Percentiles rank a stretch among this genome's conserved stretches.
phyloP scores from a whole-genome alignment of 64 coral and sea anemone species.

The Stichodactyla helianthus region DNA sequence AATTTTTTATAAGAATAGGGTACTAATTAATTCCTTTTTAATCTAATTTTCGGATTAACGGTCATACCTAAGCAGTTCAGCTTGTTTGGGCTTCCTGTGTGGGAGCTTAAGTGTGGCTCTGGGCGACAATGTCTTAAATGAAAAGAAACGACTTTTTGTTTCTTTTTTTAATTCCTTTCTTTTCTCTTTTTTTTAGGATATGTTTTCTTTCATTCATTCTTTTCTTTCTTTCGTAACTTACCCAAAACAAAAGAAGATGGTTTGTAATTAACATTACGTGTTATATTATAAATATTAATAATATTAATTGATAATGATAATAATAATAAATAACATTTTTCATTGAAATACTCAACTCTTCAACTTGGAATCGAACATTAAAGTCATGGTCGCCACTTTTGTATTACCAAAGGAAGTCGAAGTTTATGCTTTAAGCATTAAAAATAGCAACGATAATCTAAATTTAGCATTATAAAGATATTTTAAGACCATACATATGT shows the following conservation, averaged over 20 bases:
- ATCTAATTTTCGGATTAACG: no score
- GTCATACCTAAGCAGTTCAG: no score
- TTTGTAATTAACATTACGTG: no score
- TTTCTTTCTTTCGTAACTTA: not conserved
- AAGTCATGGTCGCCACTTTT: not conserved
- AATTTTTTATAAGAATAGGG: no score
- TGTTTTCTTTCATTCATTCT: not conserved
- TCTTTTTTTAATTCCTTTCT: not conserved
- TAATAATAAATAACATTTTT: not conserved
- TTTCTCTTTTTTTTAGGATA: not conserved
- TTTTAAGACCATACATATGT: not conserved
- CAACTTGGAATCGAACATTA: not conserved
- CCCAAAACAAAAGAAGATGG: not conserved
- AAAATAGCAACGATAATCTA: not conserved
- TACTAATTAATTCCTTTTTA: no score
- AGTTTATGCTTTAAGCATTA: not conserved
- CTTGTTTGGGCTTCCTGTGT: no score
- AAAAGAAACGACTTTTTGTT: not conserved
- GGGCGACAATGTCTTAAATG: no score
- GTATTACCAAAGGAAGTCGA: no score
- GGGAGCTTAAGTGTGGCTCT: no score
- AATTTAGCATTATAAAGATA: not conserved
- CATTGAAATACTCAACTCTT: not conserved
- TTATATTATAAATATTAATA: no score
- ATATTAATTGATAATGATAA: no score